Base-by-base conservation (phyloP, 2,113 vertebrate genomes). In the Heterocephalus glaber region DNA sequence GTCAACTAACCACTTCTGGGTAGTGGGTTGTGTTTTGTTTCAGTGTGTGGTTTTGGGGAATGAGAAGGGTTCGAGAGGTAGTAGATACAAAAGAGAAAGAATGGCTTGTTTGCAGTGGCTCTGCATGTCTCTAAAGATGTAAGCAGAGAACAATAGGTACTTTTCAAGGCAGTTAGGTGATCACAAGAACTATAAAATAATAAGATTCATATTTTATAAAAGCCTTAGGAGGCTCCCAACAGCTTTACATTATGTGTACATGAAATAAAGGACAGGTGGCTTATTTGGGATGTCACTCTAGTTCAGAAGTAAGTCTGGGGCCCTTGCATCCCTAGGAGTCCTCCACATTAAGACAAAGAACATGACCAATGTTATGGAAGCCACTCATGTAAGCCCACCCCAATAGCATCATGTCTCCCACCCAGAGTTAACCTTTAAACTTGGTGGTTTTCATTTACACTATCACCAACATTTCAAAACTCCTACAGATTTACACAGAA, bases 361-460 rank as follows among this genome's bases (percentile, higher is more conserved):
- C 5, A 47, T 58, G 35, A 82, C 8, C 26, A 79, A 44, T 66
- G 84, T 82, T 94, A 65, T 88, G 41, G 33, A 82, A 88, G 28
- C 33, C 41, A 82, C 70, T 88, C 47, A 30, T 66, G 4, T 35
- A 56, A 66, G 66, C n/a, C 19, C 26, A 83, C 4, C 4, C 56
- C 38, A 81, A 17, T 2, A 74, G 44, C 3, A 85, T 66, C 63
- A 63, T 58, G n/a, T 63, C 58, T 89, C 49, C 52, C 9, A 44
- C 19, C 28, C 30, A 85, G 30, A 47, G 56, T 77, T 83, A 72
- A 81, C 9, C 38, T 93, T 96, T 77, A 79, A 93, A 86, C 13
- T 89, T 96, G 33, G n/a, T 80, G 54, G 92, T 82, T 95, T 96
- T 93, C 86, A 92, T 70, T 87, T 65, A 92, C 65, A 61, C 58